A percentile compares a stretch with the other conserved stretches of the same genome.
phyloP scores from a whole-genome alignment of 2,797 vertebrate genomes.

The Prionace glauca region DNA sequence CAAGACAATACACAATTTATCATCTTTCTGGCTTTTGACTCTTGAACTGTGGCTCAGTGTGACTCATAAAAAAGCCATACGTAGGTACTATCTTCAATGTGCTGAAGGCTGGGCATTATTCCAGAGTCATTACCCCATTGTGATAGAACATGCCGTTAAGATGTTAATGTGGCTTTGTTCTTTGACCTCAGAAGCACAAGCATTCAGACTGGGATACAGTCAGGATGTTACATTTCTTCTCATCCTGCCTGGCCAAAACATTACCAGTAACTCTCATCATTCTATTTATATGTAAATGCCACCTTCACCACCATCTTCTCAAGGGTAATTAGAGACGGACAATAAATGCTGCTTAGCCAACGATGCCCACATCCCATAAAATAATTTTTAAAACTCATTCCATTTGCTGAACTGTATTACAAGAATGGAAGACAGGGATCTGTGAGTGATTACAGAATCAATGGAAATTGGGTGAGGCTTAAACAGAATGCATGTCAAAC shows the following conservation, averaged over 20 bases:
- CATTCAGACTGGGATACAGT: neutral
- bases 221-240: neutral
- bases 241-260: neutral
- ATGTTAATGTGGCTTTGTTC: constrained; percentile 29
- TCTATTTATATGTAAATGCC: neutral
- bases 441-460: neutral
- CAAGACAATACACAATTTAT: neutral
- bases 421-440: neutral
- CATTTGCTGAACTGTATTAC: neutral
- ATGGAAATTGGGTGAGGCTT: constrained; percentile 14
- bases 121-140: constrained; percentile 9
- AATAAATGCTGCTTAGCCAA: no score
- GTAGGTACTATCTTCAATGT: neutral
- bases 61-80: neutral
- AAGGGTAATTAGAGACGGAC: no score
- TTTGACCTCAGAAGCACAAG: neutral
- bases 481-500: neutral
- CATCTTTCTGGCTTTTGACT: constrained; percentile 19
- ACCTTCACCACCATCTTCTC: neutral
- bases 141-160: neutral
- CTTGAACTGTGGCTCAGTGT: neutral
- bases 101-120: constrained; percentile 13
- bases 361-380: no score
- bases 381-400: neutral
- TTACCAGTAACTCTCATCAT: neutral